Percentiles rank a stretch among this genome's conserved stretches.
These are phyloP conservation scores for Leucophenga maculata DNA, from an alignment of 2,888 invertebrate genomes.

Conservation along the genomic window DNA sequence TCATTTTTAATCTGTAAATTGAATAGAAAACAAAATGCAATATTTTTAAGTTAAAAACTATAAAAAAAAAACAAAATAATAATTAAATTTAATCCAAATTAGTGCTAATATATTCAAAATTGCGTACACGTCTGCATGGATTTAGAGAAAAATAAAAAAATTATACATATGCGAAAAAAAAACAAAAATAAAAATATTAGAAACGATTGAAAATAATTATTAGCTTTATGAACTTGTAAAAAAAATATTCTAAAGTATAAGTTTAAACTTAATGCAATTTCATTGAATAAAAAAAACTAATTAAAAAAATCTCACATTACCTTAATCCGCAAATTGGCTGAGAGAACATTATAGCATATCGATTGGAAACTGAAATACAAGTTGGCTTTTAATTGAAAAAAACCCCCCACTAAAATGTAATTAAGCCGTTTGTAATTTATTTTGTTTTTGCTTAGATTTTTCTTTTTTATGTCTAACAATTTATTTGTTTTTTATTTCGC, in stretches of 20 bases:
- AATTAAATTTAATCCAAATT: neutral
- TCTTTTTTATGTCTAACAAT: neutral
- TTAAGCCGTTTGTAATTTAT: neutral
- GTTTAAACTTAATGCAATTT: slow-evolving; percentile 45
- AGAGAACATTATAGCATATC: neutral
- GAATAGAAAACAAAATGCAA: too few species aligned
- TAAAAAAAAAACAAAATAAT: neutral
- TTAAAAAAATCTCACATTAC: neutral
- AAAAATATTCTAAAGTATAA: slow-evolving; percentile 62
- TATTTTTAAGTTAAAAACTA: neutral
- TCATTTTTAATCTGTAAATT: too few species aligned
- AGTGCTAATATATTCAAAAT: neutral
- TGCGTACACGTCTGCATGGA: neutral
- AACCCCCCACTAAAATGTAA: neutral
- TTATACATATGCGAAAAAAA: neutral
- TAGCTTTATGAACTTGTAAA: slow-evolving; percentile 63
- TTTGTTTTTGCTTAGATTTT: neutral
- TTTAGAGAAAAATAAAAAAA: too few species aligned
- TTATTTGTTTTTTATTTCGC: neutral
- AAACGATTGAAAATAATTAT: slow-evolving; percentile 21
- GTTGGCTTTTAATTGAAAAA: neutral
- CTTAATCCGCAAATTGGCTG: neutral
- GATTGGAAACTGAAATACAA: neutral
- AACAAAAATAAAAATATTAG: slow-evolving; percentile 7
- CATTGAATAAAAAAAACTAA: neutral